Evolutionary conservation across 1,140 invertebrate genomes (phyloP).

Genomic region (Ceratina japonica): DNA sequence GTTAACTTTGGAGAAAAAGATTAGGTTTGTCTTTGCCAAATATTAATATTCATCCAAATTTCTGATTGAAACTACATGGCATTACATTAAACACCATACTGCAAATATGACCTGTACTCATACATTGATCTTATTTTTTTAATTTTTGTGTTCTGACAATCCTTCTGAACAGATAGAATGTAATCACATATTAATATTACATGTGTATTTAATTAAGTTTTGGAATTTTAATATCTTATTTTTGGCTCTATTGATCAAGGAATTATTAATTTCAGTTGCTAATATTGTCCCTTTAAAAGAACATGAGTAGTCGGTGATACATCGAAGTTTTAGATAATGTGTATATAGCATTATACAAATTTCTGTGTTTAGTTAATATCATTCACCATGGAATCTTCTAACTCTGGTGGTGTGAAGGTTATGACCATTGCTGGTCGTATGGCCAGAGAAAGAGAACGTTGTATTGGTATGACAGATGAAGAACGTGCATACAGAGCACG

Average conservation of each 20-base stretch:
- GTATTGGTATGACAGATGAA: conserved; percentile 89
- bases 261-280: background rate
- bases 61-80: too few relatives aligned
- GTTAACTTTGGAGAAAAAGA: too few relatives aligned
- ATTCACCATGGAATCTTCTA: background rate
- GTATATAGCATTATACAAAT: background rate
- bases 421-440: conserved; percentile 88
- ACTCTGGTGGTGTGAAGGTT: conserved; percentile 74
- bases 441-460: conserved; percentile 86
- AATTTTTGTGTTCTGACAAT: too few relatives aligned
- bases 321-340: background rate
- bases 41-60: too few relatives aligned
- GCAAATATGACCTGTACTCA: too few relatives aligned
- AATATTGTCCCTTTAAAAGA: background rate
- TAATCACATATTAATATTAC: background rate
- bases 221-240: background rate
- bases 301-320: background rate
- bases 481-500: conserved; percentile 90
- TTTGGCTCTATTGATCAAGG: background rate
- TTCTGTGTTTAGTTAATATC: conserved; percentile 5
- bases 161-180: too few relatives aligned
- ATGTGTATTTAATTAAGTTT: background rate
- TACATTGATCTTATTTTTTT: too few relatives aligned
- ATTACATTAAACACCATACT: too few relatives aligned
- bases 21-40: too few relatives aligned